Conservation (phyloP, 1,140 invertebrate species). For the Idris sp. region DNA sequence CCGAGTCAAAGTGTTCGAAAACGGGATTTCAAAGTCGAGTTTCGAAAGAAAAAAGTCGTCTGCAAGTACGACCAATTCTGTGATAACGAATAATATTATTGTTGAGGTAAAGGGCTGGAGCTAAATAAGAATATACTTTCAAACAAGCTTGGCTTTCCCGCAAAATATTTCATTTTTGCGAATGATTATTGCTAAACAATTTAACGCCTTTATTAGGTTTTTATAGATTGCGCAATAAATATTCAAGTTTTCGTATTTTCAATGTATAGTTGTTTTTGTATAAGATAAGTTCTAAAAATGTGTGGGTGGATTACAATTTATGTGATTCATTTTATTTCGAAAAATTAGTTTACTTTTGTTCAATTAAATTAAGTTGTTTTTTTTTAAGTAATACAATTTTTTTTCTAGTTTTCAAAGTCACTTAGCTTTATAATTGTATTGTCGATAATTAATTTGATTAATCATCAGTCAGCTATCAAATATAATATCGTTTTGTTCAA, state of each 20-base stretch:
- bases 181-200: slow-evolving; percentile 47
- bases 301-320: no score
- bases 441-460: slow-evolving; percentile 22
- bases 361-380: no score
- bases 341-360: no score
- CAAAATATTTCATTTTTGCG: slow-evolving; percentile 38
- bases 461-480: no score
- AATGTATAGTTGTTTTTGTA: no score
- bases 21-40: slow-evolving; percentile 17
- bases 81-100: slow-evolving; percentile 52
- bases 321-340: no score
- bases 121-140: slow-evolving; percentile 45
- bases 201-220: slow-evolving; percentile 41
- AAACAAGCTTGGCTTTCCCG: slow-evolving; percentile 37
- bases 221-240: no score
- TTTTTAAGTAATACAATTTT: no score
- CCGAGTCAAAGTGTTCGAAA: slow-evolving; percentile 14
- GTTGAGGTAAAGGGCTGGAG: slow-evolving; percentile 13
- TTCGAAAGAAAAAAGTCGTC: slow-evolving; percentile 6
- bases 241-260: no score
- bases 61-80: slow-evolving; percentile 7
- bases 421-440: slow-evolving; percentile 52
- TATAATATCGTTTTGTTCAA: no score
- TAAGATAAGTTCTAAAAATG: no score
- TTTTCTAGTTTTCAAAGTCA: no score